Percentiles rank a stretch among this genome's conserved stretches.
Conservation (phyloP, 2,797 vertebrate species). For the Emys orbicularis region DNA sequence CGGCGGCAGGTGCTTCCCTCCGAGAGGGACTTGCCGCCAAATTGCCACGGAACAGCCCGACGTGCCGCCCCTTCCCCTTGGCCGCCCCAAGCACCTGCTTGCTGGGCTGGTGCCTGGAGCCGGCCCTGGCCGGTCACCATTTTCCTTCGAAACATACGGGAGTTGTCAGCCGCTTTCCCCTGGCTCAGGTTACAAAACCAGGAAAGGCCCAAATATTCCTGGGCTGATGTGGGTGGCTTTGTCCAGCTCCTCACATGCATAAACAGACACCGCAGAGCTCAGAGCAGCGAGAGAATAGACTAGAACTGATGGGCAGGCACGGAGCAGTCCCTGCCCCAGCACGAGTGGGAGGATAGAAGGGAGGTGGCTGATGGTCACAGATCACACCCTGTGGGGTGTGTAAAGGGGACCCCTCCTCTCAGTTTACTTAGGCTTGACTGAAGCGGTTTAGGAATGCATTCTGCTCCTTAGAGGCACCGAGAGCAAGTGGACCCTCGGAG, state of each 20-base stretch:
- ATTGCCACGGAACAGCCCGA: too few relatives aligned
- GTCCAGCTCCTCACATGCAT: not conserved
- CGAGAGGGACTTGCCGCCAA: too few relatives aligned
- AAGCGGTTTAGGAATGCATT: not conserved
- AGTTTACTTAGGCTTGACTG: not conserved
- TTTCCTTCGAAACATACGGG: not conserved
- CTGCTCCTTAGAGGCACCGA: not conserved
- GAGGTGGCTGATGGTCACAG: not conserved
- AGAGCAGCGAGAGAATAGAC: not conserved
- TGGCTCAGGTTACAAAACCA: not conserved
- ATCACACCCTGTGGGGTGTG: not conserved
- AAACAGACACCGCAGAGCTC: not conserved
- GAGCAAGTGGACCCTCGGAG: not conserved
- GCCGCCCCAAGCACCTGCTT: too few relatives aligned
- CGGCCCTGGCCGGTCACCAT: not conserved
- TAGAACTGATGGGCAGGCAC: not conserved
- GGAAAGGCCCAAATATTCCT: not conserved
- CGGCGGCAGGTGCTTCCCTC: too few relatives aligned
- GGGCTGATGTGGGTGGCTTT: not conserved
- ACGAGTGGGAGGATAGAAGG: not conserved
- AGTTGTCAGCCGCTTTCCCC: not conserved
- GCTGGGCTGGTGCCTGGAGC: too few relatives aligned
- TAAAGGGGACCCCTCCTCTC: not conserved
- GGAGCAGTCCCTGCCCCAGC: not conserved
- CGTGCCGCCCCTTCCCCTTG: too few relatives aligned